phyloP scores from a whole-genome alignment of 2,888 invertebrate genomes.

The Leptinotarsa rubiginosa region DNA sequence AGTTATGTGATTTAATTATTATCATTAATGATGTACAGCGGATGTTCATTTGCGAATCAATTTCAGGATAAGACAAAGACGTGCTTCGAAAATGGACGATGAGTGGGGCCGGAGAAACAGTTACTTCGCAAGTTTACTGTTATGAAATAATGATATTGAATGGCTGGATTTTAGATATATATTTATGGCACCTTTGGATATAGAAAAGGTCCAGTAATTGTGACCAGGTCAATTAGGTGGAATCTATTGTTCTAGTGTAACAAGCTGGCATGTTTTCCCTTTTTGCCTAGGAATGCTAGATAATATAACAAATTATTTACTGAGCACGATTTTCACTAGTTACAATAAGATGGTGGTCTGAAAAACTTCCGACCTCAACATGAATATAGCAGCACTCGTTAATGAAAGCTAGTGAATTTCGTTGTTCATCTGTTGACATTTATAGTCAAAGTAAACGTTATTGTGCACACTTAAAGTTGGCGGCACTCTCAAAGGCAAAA shows the following conservation, averaged over 20 bases:
- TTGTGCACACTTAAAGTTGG: no score
- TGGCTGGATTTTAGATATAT: slow-evolving; percentile 25
- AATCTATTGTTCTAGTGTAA: slow-evolving; percentile 2
- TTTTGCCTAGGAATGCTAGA: neutral
- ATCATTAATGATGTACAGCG: slow-evolving; percentile 24
- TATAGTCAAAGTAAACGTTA: no score
- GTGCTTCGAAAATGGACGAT: slow-evolving; percentile 14
- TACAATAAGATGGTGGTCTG: no score
- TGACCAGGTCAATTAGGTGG: neutral
- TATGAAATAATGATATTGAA: slow-evolving; percentile 27
- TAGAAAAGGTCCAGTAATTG: slow-evolving; percentile 18
- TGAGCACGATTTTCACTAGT: neutral
- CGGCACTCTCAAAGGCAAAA: no score
- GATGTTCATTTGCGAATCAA: slow-evolving; percentile 25
- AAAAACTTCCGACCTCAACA: no score
- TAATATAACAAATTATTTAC: neutral
- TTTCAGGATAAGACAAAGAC: slow-evolving; percentile 14
- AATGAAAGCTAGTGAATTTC: no score
- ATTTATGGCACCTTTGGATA: slow-evolving; percentile 23
- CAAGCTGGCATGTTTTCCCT: neutral
- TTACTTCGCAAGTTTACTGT: slow-evolving; percentile 26
- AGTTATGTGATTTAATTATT: slow-evolving; percentile 29
- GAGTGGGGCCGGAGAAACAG: slow-evolving; percentile 11
- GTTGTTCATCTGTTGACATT: no score
- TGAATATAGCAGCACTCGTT: no score